phyloP scores from a whole-genome alignment of 2,113 vertebrate species.

The Tachysurus vachellii region DNA sequence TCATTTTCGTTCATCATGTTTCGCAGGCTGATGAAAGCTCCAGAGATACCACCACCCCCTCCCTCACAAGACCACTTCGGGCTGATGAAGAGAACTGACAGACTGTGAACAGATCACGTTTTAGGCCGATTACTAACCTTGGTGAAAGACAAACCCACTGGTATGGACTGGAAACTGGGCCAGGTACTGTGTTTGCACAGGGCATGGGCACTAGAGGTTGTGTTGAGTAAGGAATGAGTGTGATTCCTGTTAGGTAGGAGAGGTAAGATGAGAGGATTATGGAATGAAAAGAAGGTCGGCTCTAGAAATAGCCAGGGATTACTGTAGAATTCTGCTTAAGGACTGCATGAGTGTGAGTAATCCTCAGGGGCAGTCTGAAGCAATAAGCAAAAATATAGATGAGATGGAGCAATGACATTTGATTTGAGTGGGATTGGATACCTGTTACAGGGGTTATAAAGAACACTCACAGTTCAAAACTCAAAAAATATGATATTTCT shows the following conservation, averaged over 20 bases:
- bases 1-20: constrained; percentile 61
- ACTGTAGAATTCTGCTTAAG: constrained; percentile 31
- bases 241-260: constrained; percentile 18
- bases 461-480: not conserved
- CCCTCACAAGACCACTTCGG: constrained; percentile 52
- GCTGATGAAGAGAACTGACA: constrained; percentile 59
- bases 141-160: constrained; percentile 55
- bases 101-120: constrained; percentile 57
- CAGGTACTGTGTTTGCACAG: constrained; percentile 27
- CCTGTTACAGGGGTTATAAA: not conserved
- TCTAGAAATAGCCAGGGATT: constrained; percentile 42
- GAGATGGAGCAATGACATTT: constrained; percentile 19
- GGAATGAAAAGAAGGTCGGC: constrained; percentile 30
- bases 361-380: constrained; percentile 18
- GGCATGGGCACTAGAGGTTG: constrained; percentile 4
- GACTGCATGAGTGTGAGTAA: constrained; percentile 40
- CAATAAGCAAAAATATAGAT: constrained; percentile 43
- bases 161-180: constrained; percentile 43
- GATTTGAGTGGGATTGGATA: constrained; percentile 22
- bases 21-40: constrained; percentile 56
- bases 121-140: constrained; percentile 56
- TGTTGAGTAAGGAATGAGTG: not conserved
- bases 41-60: constrained; percentile 46
- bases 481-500: not conserved
- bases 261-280: constrained; percentile 40